Percentiles rank a stretch among this genome's conserved stretches.
phyloP scores from a whole-genome alignment of 2,113 vertebrate species.

The Pseudolaguvia tuberculata region DNA sequence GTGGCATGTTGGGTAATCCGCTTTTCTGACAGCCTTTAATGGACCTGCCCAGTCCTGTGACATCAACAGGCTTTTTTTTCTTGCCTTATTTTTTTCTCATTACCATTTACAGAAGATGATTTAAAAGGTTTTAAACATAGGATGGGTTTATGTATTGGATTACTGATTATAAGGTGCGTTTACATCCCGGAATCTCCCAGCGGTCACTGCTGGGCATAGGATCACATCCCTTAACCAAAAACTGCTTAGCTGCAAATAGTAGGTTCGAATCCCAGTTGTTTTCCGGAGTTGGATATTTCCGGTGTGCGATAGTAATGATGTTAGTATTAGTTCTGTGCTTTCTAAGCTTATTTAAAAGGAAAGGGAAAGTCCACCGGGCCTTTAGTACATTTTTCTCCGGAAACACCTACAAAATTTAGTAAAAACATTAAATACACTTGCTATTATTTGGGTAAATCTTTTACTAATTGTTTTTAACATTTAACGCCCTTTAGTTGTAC shows the following conservation, averaged over 20 bases:
- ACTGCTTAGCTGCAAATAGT: too few relatives aligned
- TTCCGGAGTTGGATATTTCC: too few relatives aligned
- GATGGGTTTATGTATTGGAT: too few relatives aligned
- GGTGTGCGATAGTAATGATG: too few relatives aligned
- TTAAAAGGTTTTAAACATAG: too few relatives aligned
- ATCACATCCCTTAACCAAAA: too few relatives aligned
- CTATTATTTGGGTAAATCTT: background rate
- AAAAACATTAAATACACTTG: background rate
- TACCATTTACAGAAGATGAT: background rate
- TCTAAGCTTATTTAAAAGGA: too few relatives aligned
- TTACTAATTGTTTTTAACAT: background rate
- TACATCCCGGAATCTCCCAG: too few relatives aligned
- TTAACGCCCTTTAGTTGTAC: background rate
- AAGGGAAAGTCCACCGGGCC: background rate
- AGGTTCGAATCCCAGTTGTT: too few relatives aligned
- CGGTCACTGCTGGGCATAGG: too few relatives aligned
- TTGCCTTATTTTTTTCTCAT: conserved; percentile 16
- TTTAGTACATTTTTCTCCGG: background rate
- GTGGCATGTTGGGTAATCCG: conserved; percentile 54
- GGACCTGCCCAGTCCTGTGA: conserved; percentile 64
- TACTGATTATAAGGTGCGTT: too few relatives aligned
- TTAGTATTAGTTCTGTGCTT: too few relatives aligned
- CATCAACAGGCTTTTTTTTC: conserved; percentile 49
- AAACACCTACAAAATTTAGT: background rate
- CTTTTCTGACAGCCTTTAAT: conserved; percentile 56